Percentiles rank a stretch among this genome's conserved stretches.
phyloP scores from a whole-genome alignment of 2,888 invertebrate species.

The Drosophila tanythrix region DNA sequence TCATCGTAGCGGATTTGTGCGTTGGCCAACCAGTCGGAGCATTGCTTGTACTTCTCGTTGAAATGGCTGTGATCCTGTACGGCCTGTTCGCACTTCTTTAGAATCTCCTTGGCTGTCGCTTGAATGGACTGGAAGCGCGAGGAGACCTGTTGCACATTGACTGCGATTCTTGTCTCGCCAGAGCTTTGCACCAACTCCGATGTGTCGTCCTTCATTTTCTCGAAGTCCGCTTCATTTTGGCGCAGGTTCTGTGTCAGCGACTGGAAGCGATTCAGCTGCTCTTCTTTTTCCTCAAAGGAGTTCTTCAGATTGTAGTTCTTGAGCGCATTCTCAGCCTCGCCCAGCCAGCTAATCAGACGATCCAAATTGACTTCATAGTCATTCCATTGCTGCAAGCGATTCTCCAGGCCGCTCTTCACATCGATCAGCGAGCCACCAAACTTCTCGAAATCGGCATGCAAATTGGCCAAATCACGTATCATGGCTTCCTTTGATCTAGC shows the following conservation, averaged over 20 bases:
- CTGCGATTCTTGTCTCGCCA: conserved; percentile 94
- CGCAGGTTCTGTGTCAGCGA: conserved; percentile 91
- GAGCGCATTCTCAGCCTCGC: conserved; percentile 93
- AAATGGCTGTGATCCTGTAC: conserved; percentile 92
- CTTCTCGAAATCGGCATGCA: conserved; percentile 93
- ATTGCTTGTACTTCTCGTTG: conserved; percentile 93
- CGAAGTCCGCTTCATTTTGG: conserved; percentile 94
- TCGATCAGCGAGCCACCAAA: conserved; percentile 91
- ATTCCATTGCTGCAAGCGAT: conserved; percentile 94
- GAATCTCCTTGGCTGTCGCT: conserved; percentile 94
- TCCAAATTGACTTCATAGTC: conserved; percentile 95
- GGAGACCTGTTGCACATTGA: conserved; percentile 94
- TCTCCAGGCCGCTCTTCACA: conserved; percentile 91
- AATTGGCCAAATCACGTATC: conserved; percentile 91
- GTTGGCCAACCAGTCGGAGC: conserved; percentile 91
- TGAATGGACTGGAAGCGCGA: conserved; percentile 96
- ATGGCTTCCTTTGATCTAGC: conserved; percentile 93
- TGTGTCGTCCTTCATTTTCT: conserved; percentile 93
- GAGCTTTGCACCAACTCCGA: conserved; percentile 93
- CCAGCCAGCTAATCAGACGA: conserved; percentile 92
- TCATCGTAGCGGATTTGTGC: conserved; percentile 90
- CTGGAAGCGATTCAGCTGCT: conserved; percentile 95
- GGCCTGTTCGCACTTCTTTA: conserved; percentile 96
- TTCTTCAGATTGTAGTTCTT: conserved; percentile 94
- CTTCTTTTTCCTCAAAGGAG: conserved; percentile 94